Evolutionary conservation across 2,888 invertebrate species (phyloP), one percentile per base, ranked within the genome.

Genomic region (Epirrhoe tristata): DNA sequence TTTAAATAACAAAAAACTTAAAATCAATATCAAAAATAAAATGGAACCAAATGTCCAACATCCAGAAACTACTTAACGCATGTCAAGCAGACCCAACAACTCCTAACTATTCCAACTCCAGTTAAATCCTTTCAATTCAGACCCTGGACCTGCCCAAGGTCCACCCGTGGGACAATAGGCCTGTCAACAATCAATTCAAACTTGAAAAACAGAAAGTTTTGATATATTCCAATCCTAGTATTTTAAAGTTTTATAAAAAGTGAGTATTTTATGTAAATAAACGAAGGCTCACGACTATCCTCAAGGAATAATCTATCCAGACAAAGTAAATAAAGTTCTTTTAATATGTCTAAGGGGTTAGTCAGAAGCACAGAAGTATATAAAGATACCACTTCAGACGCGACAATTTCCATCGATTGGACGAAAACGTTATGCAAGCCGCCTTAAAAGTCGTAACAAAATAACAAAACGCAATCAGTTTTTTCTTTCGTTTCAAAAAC

Each of bases 91-190:
- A 60, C 54, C 62, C 66, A 69, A 70, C 59, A 68, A 69, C 57
- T 63, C 52, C 50, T 51, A 70, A 73, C 81, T 70, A 76, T 78
- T 84, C 80, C 74, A 82, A 83, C 75, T 81, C 81, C 77, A 76
- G 80, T 83, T 85, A 78, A 86, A 85, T 78, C 85, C 85, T 85
- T 86, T 85, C 80, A 77, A 78, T 79, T 77, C 80, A 66, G 74
- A 72, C 82, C 79, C 78, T 24, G 24, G 24, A 43, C 39, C 39
- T 43, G 4, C 39, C 39, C 10, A 24, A 24, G 39, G 39, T 12
- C 39, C 39, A 78, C 77, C 71, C 70, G 71, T 78, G 87, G 86
- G 87, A 82, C 82, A 79, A 69, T 70, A 60, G 69, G 39, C 60
- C 61, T 72, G 69, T 74, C 78, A 77, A 74, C 72, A 74, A 73